Percentiles rank a stretch among this genome's conserved stretches.
Evolutionary conservation across 2,888 invertebrate species (phyloP).

Genomic region (Spisula solida): DNA sequence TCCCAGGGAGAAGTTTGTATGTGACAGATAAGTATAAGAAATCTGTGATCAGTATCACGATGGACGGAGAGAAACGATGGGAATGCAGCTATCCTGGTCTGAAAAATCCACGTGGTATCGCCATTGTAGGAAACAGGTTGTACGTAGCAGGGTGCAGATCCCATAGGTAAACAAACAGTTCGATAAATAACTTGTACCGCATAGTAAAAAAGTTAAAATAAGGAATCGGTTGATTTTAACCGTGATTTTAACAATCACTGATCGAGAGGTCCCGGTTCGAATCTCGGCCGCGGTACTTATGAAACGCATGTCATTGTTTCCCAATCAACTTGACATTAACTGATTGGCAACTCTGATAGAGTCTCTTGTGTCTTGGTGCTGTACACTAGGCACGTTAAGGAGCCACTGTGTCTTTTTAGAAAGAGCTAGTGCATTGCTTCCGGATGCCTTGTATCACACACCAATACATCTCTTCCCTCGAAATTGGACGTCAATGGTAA

Average conservation of each 20-base stretch:
- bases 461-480: too few species aligned
- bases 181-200: neutral
- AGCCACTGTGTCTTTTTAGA: too few species aligned
- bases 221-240: too few species aligned
- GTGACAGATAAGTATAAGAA: slow-evolving; percentile 74
- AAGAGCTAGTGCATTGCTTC: too few species aligned
- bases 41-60: slow-evolving; percentile 69
- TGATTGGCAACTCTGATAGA: too few species aligned
- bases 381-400: too few species aligned
- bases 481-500: too few species aligned
- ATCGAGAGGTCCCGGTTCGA: neutral
- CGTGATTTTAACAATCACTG: neutral
- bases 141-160: slow-evolving; percentile 74
- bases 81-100: slow-evolving; percentile 70
- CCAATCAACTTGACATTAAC: too few species aligned
- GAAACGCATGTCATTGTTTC: too few species aligned
- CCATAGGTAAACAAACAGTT: slow-evolving; percentile 52
- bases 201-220: too few species aligned
- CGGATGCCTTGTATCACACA: too few species aligned
- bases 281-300: neutral
- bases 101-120: slow-evolving; percentile 73
- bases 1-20: slow-evolving; percentile 66
- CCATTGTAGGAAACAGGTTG: slow-evolving; percentile 66
- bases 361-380: too few species aligned
- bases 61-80: slow-evolving; percentile 73